Percentiles rank a stretch among this genome's conserved stretches.
phyloP scores from a whole-genome alignment of 2,888 invertebrate species.

The Ditula angustiorana region DNA sequence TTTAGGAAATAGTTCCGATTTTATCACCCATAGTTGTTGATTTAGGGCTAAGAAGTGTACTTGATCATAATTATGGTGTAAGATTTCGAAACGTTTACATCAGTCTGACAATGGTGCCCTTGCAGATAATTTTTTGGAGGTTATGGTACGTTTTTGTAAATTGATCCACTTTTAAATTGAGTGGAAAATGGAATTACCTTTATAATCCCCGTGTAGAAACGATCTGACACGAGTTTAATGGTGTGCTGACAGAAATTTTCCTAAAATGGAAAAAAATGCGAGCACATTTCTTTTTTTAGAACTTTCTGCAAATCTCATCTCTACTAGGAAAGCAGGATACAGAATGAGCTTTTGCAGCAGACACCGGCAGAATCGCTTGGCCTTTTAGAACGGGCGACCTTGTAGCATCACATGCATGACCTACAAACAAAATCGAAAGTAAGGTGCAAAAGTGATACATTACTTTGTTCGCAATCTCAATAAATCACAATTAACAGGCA shows the following conservation, averaged over 20 bases:
- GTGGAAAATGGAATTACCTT: neutral
- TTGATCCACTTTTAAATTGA: neutral
- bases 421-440: conserved; percentile 34
- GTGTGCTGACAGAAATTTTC: neutral
- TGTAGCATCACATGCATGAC: conserved; percentile 19
- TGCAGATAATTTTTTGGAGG: conserved; percentile 21
- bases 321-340: too few species aligned
- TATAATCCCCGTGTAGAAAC: too few species aligned
- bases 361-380: neutral
- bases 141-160: neutral
- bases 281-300: too few species aligned
- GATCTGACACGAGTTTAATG: too few species aligned
- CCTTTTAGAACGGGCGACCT: conserved; percentile 10
- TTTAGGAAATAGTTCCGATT: conserved; percentile 29
- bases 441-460: conserved; percentile 33
- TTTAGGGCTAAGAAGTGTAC: conserved; percentile 12
- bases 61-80: conserved; percentile 23
- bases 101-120: conserved; percentile 19
- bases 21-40: conserved; percentile 18
- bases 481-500: conserved; percentile 38
- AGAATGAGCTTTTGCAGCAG: neutral
- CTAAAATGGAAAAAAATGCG: too few species aligned
- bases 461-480: conserved; percentile 37
- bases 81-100: conserved; percentile 24
- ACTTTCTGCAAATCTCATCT: too few species aligned